Base-by-base conservation (phyloP, 1,140 invertebrate species). In the Neomicropteryx cornuta region DNA sequence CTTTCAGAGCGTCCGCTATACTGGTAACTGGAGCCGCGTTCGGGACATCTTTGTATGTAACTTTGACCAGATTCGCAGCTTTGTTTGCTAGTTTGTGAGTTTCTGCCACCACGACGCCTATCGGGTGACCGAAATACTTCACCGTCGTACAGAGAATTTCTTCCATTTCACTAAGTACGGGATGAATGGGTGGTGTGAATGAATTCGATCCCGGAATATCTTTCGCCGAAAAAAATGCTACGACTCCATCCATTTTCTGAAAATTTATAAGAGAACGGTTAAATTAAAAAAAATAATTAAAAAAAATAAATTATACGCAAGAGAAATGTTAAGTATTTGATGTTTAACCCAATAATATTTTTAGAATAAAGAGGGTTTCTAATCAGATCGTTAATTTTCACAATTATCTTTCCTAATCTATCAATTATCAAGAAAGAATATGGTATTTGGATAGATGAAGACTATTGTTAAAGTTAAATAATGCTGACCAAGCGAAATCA, bases 121-220 rank as follows among this genome's bases (percentile, higher is more conserved):
- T 45, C 0, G 82, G 73, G 50, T 89, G 84, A 0, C 81, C 79
- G 33, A 80, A 78, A 50, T 75, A 81, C 1, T 56, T 50, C 0
- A 86, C 66, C 5, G 54, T 62, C 17, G 52, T 52, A 27, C 68
- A 70, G 23, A 76, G 60, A n/a, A 75, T 66, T 47, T 75, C 71
- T 51, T 72, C 68, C 18, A 65, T 58, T 0, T 37, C 42, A 2
- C 44, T 41, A 14, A 51, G 42, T 43, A 43, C 52, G 0, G 54
- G 52, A 4, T 57, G 38, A 4, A 48, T 48, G 0, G 27, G 27
- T 1, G 60, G 54, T 1, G 59, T 67, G 34, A 71, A 79, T 4
- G 56, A 49, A 54, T 87, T 87, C 29, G 60, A 62, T 0, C 85
- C 86, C 1, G 84, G 83, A 18, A 91, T 72, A 55, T 89, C 85